Evolutionary conservation across 2,888 invertebrate species (phyloP).

Genomic region (Lypha dubia): DNA sequence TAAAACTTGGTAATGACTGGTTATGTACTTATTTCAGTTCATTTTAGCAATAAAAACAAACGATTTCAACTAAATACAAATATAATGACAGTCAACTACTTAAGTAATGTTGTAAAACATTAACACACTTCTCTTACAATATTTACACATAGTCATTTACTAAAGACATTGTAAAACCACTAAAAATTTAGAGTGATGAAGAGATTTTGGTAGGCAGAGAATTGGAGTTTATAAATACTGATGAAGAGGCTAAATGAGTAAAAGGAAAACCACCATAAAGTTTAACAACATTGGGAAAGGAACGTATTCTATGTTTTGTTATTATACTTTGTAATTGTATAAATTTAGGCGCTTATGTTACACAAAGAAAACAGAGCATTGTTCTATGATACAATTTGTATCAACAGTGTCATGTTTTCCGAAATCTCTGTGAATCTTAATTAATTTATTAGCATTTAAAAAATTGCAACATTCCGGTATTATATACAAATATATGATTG

Average conservation of each 20-base stretch:
- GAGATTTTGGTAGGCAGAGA: neutral
- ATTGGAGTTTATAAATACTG: conserved; percentile 11
- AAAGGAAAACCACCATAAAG: conserved; percentile 16
- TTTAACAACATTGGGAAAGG: neutral
- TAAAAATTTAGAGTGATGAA: neutral
- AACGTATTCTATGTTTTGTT: neutral
- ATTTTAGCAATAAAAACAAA: conserved; percentile 38
- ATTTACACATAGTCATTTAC: neutral
- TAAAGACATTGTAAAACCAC: conserved; percentile 13
- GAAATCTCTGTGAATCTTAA: too few relatives aligned
- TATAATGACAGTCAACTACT: conserved; percentile 38
- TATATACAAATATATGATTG: too few relatives aligned
- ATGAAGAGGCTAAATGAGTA: conserved; percentile 2
- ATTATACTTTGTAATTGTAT: neutral
- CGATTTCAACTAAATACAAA: conserved; percentile 27
- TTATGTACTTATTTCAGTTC: conserved; percentile 62
- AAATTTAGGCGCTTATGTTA: neutral
- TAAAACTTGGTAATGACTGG: conserved; percentile 73
- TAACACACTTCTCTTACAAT: neutral
- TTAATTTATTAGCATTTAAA: too few relatives aligned
- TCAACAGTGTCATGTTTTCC: too few relatives aligned
- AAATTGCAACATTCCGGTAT: too few relatives aligned
- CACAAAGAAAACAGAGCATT: too few relatives aligned
- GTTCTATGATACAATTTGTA: too few relatives aligned
- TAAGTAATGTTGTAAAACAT: neutral